Evolutionary conservation across 2,113 vertebrate genomes (phyloP), one percentile per base, ranked within the genome.

Genomic region (Odontesthes bonariensis): DNA sequence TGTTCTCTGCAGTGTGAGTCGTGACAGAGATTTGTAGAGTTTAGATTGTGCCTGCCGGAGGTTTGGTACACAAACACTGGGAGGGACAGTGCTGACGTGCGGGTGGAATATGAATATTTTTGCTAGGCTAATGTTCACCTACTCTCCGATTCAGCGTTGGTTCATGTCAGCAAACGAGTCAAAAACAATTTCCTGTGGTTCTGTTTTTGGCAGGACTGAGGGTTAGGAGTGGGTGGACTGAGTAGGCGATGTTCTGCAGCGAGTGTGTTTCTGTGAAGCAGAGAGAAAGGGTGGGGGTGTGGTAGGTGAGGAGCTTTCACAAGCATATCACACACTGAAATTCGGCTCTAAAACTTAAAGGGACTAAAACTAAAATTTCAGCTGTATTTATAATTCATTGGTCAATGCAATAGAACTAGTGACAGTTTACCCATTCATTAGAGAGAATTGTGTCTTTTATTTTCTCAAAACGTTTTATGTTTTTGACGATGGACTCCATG

Each of bases 1-100:
- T 33, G 47, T 51, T 66, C 62, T 81, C 86, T 82, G 81, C 81
- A 77, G 82, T 52, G 76, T 74, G 84, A 86, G 86, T 90, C 85
- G 85, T 88, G 89, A 85, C 87, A 51, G 56, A 76, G 69, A 75
- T 73, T 73, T 59, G 51, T 42, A 33, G 72, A 73, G 61, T 22
- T 55, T 49, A n/a, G 57, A 53, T n/a, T n/a, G 53, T 27, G 60
- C 20, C 19, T 64, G 56, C 22, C 44, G 46, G 31, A 44, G 63
- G 74, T 74, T 68, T 69, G 46, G 49, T 22, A 65, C 22, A 56
- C 54, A 51, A 51, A 62, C 13, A 16, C 52, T 31, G 27, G 14
- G 56, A 57, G 71, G 6, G 42, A 27, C 64, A 47, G 51, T 10
- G 8, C 53, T 52, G 22, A 8, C 8, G 63, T 51, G 31, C 64